Evolutionary conservation across 2,888 invertebrate species (phyloP), one percentile per base, ranked within the genome.

Genomic region (Diogma glabrata): DNA sequence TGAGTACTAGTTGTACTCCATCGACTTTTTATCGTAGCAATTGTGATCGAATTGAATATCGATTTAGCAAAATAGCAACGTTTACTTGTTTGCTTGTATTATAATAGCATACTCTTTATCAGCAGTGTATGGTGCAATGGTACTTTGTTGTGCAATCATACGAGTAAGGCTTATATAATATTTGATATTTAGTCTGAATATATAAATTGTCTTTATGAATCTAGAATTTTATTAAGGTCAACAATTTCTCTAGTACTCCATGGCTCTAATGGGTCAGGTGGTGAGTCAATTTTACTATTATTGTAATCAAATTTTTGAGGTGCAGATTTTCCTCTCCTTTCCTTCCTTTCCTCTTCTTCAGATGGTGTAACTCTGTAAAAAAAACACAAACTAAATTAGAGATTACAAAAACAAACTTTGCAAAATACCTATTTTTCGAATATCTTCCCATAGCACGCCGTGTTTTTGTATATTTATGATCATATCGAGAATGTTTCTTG

Each of bases 161-260:
- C n/a, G n/a, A n/a, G n/a, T n/a, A n/a, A n/a, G n/a, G n/a, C n/a
- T n/a, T n/a, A n/a, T n/a, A n/a, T n/a, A n/a, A n/a, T n/a, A 19
- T 43, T 16, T 6, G n/a, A n/a, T n/a, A n/a, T n/a, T n/a, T n/a
- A n/a, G n/a, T n/a, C n/a, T n/a, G n/a, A n/a, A n/a, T n/a, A n/a
- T n/a, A n/a, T n/a, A n/a, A n/a, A n/a, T n/a, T n/a, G n/a, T 12
- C 8, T 49, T 47, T 50, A 45, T 45, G 56, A 57, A n/a, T 57
- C 80, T 56, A 82, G 72, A 61, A 84, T 78, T 59, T 78, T 76
- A 67, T 83, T 84, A 72, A 85, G 84, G 65, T 79, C 79, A 53
- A 79, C 75, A 58, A 84, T 77, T 58, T 75, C 78, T 57, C 78
- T 76, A 38, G 80, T 83, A 66, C 83, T 84, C 84, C 84, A 84